These are phyloP conservation scores for Meda fulgida DNA, from an alignment of 2,797 vertebrate genomes.

Conservation along the genomic window DNA sequence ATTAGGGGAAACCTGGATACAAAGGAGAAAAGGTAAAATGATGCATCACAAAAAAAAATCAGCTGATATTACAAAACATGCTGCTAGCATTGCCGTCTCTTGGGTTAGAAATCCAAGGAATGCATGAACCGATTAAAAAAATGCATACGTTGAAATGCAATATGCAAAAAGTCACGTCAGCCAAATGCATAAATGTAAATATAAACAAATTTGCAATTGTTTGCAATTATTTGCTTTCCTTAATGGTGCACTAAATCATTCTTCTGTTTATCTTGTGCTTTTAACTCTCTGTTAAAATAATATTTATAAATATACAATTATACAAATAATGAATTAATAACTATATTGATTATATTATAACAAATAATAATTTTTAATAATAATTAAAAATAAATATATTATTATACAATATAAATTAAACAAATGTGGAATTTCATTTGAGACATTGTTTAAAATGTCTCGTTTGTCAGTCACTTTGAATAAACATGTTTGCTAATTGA, in stretches of 20 bases:
- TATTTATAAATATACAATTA: too few species aligned
- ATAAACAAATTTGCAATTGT: too few species aligned
- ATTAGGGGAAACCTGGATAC: constrained; percentile 87
- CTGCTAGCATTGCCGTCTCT: not conserved
- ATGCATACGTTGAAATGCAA: not conserved
- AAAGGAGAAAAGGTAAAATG: constrained; percentile 88
- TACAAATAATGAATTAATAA: too few species aligned
- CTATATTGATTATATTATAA: too few species aligned
- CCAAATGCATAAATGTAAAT: not conserved
- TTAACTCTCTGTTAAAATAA: not conserved
- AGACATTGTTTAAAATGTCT: not conserved
- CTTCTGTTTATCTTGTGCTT: not conserved
- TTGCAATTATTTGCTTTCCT: not conserved
- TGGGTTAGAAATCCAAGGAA: not conserved
- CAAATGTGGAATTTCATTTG: not conserved
- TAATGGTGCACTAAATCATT: not conserved
- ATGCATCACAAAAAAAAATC: not conserved
- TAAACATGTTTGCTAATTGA: not conserved
- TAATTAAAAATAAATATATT: too few species aligned
- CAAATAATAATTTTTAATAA: too few species aligned
- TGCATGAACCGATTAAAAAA: not conserved
- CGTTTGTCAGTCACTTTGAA: not conserved
- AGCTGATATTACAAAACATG: not conserved
- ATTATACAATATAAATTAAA: not conserved
- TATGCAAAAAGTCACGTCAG: not conserved